Percentiles rank a stretch among this genome's conserved stretches.
phyloP scores from a whole-genome alignment of 2,113 vertebrate species.

The Dicaeum eximium region DNA sequence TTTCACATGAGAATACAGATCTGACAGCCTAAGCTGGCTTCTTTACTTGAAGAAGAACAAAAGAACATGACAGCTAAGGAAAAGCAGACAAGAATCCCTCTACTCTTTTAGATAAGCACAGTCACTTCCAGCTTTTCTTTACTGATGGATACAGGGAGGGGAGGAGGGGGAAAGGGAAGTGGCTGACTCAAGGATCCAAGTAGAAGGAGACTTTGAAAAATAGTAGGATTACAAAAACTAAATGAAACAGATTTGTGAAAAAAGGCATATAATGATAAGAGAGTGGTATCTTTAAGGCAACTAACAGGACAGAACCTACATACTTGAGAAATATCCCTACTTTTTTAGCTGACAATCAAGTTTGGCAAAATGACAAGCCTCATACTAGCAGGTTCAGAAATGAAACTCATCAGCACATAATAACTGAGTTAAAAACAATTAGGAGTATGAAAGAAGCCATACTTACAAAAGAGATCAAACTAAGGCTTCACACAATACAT shows the following conservation, averaged over 20 bases:
- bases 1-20: not conserved
- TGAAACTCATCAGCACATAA: not conserved
- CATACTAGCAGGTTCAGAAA: not conserved
- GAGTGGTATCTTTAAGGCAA: not conserved
- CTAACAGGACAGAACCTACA: not conserved
- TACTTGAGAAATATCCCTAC: not conserved
- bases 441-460: not conserved
- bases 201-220: not conserved
- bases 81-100: not conserved
- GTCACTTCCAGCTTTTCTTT: constrained; percentile 41
- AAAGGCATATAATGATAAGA: not conserved
- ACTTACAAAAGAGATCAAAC: not conserved
- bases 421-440: not conserved
- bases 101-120: constrained; percentile 21
- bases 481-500: not conserved
- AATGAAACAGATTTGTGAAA: not conserved
- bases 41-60: not conserved
- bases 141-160: not conserved
- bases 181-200: not conserved
- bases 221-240: not conserved
- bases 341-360: not conserved
- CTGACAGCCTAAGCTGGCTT: not conserved
- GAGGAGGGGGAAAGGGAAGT: not conserved
- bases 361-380: not conserved
- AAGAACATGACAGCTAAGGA: not conserved